Conservation (phyloP, 2,797 vertebrate genomes). For the Leptoclinus maculatus region DNA sequence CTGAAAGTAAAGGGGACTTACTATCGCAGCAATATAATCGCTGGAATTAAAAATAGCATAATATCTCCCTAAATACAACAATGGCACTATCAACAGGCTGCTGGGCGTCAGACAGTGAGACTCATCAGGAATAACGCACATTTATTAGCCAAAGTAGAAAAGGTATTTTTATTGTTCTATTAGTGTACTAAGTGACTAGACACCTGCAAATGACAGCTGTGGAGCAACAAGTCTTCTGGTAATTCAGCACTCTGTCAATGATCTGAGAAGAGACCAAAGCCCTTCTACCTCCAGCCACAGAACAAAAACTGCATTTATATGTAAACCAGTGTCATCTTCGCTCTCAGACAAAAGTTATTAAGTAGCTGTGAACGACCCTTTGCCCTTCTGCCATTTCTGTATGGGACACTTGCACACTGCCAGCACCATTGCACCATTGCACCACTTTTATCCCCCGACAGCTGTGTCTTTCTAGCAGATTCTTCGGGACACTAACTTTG, state of each 20-base stretch:
- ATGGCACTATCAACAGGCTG: not conserved
- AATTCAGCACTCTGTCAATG: slow-evolving; percentile 26
- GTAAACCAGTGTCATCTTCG: slow-evolving; percentile 15
- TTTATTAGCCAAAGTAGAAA: not conserved
- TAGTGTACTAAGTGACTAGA: not conserved
- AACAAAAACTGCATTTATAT: not conserved
- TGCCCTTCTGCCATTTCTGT: slow-evolving; percentile 81
- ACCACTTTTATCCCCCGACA: slow-evolving; percentile 87
- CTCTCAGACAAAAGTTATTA: slow-evolving; percentile 49
- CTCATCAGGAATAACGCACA: not conserved
- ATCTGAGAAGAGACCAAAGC: slow-evolving; percentile 6
- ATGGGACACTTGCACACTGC: slow-evolving; percentile 61
- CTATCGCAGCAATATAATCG: not conserved
- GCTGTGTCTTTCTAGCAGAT: slow-evolving; percentile 87
- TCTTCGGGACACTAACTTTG: slow-evolving; percentile 86
- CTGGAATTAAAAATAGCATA: not conserved
- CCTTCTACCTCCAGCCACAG: not conserved
- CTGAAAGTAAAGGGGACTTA: not conserved
- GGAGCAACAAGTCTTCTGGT: slow-evolving; percentile 67
- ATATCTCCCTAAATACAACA: not conserved
- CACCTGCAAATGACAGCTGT: slow-evolving; percentile 51
- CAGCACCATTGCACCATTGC: slow-evolving; percentile 78
- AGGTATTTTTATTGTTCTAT: not conserved
- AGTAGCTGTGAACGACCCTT: slow-evolving; percentile 76
- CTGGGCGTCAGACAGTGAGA: not conserved